phyloP scores from a whole-genome alignment of 2,113 vertebrate genomes.

The Beaufortia kweichowensis region DNA sequence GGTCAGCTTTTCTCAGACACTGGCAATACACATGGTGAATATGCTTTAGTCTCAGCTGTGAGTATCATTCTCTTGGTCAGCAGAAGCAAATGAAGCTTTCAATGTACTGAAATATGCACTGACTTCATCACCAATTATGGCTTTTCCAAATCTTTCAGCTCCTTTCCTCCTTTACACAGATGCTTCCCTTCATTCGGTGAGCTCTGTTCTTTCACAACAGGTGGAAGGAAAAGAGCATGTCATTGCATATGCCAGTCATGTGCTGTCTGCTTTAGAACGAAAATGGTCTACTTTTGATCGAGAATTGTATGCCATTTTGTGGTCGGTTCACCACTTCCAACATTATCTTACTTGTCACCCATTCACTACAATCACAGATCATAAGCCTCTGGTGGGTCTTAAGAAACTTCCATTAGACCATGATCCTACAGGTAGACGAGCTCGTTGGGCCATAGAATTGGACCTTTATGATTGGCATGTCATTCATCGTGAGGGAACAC shows the following conservation, averaged over 20 bases:
- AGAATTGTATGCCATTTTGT: slow-evolving; percentile 32
- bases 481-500: background rate
- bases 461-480: background rate
- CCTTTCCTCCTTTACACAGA: slow-evolving; percentile 6
- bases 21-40: background rate
- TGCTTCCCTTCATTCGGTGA: background rate
- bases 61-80: slow-evolving; percentile 1
- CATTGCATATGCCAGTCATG: slow-evolving; percentile 33
- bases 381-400: slow-evolving; percentile 46
- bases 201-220: background rate
- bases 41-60: slow-evolving; percentile 2
- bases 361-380: slow-evolving; percentile 48
- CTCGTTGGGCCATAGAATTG: background rate
- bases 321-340: slow-evolving; percentile 1
- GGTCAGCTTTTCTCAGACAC: background rate
- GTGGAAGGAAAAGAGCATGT: background rate
- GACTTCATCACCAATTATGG: background rate
- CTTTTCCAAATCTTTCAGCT: background rate
- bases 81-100: background rate
- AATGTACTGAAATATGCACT: background rate
- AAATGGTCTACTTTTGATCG: slow-evolving; percentile 39
- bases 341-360: slow-evolving; percentile 30
- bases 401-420: slow-evolving; percentile 30
- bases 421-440: background rate
- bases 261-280: slow-evolving; percentile 16